Conservation (phyloP, 2,797 vertebrate genomes). For the Sciaenops ocellatus region DNA sequence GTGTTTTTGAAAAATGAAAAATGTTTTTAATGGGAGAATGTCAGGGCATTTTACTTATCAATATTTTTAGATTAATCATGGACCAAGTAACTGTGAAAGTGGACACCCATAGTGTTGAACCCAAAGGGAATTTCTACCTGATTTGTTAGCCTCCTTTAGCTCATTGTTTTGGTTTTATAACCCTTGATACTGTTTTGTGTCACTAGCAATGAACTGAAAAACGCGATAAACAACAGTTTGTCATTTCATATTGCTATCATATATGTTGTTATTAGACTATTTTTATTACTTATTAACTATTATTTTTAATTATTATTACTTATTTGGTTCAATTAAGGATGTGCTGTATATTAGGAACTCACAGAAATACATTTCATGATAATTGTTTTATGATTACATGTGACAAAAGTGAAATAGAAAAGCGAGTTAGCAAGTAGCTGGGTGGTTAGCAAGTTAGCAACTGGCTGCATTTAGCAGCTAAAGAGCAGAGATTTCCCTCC, state of each 20-base stretch:
- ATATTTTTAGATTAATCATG: not conserved
- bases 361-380: too few species aligned
- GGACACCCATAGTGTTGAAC: not conserved
- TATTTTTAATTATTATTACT: too few species aligned
- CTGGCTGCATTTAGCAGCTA: not conserved
- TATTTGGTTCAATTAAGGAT: too few species aligned
- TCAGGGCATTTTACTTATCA: not conserved
- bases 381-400: too few species aligned
- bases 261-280: not conserved
- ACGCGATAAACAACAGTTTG: not conserved
- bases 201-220: not conserved
- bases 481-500: not conserved
- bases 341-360: too few species aligned
- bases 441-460: not conserved
- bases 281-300: too few species aligned
- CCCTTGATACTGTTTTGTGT: not conserved
- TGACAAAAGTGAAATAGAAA: too few species aligned
- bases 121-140: too few species aligned
- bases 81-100: not conserved
- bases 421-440: too few species aligned
- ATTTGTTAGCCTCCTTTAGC: not conserved
- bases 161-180: not conserved
- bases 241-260: not conserved
- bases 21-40: not conserved
- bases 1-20: slow-evolving; percentile 3